phyloP scores from a whole-genome alignment of 2,113 vertebrate species.

The Gulo gulo region DNA sequence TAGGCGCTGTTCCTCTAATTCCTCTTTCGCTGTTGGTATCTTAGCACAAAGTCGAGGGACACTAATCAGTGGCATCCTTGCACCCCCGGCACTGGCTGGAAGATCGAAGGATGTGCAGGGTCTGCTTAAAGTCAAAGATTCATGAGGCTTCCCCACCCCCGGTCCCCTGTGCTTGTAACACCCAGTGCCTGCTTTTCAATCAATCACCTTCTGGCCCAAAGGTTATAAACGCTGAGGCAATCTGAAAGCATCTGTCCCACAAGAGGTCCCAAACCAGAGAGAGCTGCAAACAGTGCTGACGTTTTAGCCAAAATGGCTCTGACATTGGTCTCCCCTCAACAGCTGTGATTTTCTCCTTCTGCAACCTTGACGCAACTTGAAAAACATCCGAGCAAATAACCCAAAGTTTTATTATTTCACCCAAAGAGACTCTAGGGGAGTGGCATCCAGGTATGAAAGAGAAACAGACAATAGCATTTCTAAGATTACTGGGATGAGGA shows the following conservation, averaged over 20 bases:
- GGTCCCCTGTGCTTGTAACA: neutral
- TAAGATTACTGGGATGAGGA: neutral
- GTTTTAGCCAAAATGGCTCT: neutral
- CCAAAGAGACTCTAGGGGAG: neutral
- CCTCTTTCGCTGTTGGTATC: neutral
- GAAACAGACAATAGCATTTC: neutral
- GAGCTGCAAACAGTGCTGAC: neutral
- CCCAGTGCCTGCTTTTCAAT: neutral
- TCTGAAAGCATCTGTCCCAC: neutral
- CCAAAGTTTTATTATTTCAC: neutral
- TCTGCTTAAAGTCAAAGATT: neutral
- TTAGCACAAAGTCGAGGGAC: neutral
- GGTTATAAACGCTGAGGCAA: neutral
- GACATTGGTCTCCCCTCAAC: neutral
- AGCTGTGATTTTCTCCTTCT: neutral
- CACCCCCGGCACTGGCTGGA: neutral
- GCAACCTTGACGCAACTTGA: neutral
- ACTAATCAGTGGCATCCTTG: neutral
- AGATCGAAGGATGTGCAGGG: neutral
- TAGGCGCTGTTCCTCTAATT: neutral
- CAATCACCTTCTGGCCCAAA: neutral
- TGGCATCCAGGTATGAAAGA: neutral
- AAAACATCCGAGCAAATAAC: neutral
- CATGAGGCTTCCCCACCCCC: no score
- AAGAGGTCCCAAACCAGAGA: neutral